phyloP scores from a whole-genome alignment of 2,797 vertebrate species.

The Siniperca scherzeri region DNA sequence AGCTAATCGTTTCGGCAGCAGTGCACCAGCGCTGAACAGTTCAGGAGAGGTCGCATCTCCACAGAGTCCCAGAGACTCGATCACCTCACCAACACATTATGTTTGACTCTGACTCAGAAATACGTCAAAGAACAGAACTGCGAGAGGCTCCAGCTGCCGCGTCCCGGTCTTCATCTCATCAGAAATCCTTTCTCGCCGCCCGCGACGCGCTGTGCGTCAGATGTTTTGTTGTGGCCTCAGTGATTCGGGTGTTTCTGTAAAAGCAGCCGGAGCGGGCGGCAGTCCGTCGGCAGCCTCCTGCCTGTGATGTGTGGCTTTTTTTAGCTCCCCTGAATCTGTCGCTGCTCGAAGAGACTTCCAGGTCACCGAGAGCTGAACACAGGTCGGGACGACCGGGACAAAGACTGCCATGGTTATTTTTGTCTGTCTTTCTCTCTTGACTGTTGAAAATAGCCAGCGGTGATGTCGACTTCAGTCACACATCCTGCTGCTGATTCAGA shows the following conservation, averaged over 20 bases:
- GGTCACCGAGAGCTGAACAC: conserved; percentile 21
- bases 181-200: not conserved
- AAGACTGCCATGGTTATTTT: not conserved
- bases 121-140: no score
- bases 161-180: not conserved
- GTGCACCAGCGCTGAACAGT: no score
- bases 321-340: not conserved
- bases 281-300: conserved; percentile 5
- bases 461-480: not conserved
- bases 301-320: not conserved
- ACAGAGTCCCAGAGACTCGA: no score
- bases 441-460: no score
- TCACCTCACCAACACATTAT: no score
- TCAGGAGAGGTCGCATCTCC: no score
- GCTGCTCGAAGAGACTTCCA: not conserved
- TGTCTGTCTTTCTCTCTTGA: not conserved
- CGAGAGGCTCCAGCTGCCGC: no score
- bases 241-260: conserved; percentile 10
- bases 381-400: conserved; percentile 30
- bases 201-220: not conserved
- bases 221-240: not conserved
- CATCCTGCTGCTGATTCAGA: not conserved
- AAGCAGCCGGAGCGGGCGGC: not conserved
- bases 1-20: no score
- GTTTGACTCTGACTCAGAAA: no score